Base-by-base conservation (phyloP, 2,113 vertebrate genomes). In the Charina bottae region DNA sequence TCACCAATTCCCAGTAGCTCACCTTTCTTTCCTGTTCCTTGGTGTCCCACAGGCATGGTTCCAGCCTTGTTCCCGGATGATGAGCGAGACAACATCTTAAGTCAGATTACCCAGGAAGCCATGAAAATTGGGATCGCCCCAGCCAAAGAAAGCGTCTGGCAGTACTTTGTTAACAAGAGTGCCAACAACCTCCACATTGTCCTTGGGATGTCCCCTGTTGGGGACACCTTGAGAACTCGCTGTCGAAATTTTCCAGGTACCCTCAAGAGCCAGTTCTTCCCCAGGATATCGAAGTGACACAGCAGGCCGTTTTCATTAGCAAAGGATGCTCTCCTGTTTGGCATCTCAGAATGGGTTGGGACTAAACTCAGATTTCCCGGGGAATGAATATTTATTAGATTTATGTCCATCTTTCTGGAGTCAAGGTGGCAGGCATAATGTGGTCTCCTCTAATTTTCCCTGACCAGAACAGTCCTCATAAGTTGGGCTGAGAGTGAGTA, bases 191-290 rank as follows among this genome's bases (percentile, higher is more conserved):
- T 99, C 72, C 99, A 99, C 93, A 97, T 99, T 23, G 98, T 99
- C 87, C 97, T 99, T 93, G 98, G 98, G 95, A 99, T 99, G 99
- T 99, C 99, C 4, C 99, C 99, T 0, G 98, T 98, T 10, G 99
- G 99, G 49, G 99, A 99, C 3, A 97, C 96, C 9, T 95, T 99
- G 92, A 98, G 99, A 95, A 99, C 96, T 0, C 98, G 99, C 93
- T 99, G 99, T 96, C 98, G 99, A 86, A 99, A 99, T 95, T 99
- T 99, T 90, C 99, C 99, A 98, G 99, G 99, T 99, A 95, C 94
- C 62, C 59, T 0, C 0, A 2, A 9, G 23, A 49, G 10, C 4
- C 49, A 15, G 46, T 17, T 54, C 84, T 54, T 28, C 68, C 33
- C 68, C 37, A 78, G 2, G 1, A 19, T 9, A 3, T 37, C 15